These are phyloP conservation scores for Rhinophrynus dorsalis DNA, from an alignment of 2,797 vertebrate genomes.

Conservation along the genomic window DNA sequence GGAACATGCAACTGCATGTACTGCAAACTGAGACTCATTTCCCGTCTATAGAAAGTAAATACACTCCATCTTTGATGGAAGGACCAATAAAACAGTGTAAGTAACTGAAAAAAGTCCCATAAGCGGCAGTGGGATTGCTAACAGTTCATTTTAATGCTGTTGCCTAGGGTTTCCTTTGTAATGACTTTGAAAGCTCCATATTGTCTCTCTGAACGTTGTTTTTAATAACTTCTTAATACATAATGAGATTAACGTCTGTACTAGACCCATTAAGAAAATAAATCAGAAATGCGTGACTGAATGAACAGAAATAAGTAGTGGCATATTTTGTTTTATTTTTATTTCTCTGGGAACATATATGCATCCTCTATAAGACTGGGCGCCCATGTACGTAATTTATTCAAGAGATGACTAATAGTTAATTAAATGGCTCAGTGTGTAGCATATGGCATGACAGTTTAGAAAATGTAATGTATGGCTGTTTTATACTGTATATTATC, in stretches of 20 bases:
- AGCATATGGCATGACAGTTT: slow-evolving; percentile 41
- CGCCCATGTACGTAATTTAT: slow-evolving; percentile 44
- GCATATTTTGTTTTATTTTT: slow-evolving; percentile 19
- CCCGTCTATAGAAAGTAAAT: no score
- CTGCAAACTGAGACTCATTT: no score
- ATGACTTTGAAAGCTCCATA: slow-evolving; percentile 5
- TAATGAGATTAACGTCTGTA: slow-evolving; percentile 38
- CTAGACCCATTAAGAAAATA: slow-evolving; percentile 39
- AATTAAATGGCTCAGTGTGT: slow-evolving; percentile 47
- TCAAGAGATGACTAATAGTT: slow-evolving; percentile 43
- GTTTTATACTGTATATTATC: slow-evolving; percentile 41
- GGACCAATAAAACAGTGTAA: no score
- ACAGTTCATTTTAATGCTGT: no score
- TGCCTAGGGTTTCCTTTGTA: background rate
- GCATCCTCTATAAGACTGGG: slow-evolving; percentile 20
- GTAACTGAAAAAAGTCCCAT: no score
- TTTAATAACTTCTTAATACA: slow-evolving; percentile 31
- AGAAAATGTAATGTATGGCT: slow-evolving; percentile 38
- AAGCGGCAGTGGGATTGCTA: no score
- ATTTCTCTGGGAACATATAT: slow-evolving; percentile 20
- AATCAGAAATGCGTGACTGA: slow-evolving; percentile 40
- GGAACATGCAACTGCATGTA: no score
- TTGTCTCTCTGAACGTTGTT: slow-evolving; percentile 11
- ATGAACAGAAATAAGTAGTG: slow-evolving; percentile 33
- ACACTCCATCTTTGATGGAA: no score